These are phyloP conservation scores for Pterois miles DNA, from an alignment of 2,797 vertebrate species.

Conservation along the genomic window DNA sequence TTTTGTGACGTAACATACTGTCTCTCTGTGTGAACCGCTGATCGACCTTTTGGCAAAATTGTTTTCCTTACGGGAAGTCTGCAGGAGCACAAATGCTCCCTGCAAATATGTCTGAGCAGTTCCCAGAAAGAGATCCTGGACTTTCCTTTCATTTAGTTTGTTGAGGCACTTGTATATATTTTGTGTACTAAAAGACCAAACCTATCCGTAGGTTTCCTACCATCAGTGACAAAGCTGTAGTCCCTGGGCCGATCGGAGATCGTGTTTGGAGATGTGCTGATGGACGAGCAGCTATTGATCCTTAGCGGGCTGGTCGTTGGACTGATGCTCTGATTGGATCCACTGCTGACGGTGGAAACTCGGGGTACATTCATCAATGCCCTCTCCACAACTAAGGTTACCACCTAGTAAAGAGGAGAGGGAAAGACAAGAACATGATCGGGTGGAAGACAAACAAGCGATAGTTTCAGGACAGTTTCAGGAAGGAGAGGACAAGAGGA, in stretches of 20 bases:
- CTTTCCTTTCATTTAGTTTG: background rate
- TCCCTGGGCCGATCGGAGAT: slow-evolving; percentile 64
- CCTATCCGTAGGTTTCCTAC: slow-evolving; percentile 70
- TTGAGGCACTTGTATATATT: background rate
- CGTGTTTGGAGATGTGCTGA: slow-evolving; percentile 72
- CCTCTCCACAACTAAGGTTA: slow-evolving; percentile 84
- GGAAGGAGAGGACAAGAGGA: background rate
- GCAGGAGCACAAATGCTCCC: background rate
- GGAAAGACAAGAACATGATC: background rate
- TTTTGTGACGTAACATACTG: background rate
- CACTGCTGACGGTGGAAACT: slow-evolving; percentile 54
- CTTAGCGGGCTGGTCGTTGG: slow-evolving; percentile 32
- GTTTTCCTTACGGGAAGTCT: background rate
- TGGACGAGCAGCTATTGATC: slow-evolving; percentile 68
- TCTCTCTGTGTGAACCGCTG: background rate
- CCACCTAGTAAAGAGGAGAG: slow-evolving; percentile 72
- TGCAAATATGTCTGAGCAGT: background rate
- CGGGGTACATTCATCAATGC: slow-evolving; percentile 52
- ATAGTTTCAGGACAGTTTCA: background rate
- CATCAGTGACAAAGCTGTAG: slow-evolving; percentile 85
- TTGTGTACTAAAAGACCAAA: background rate
- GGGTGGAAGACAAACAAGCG: background rate
- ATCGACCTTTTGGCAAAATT: background rate
- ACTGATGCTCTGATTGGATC: slow-evolving; percentile 41
- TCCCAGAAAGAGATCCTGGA: slow-evolving; percentile 1